Conservation (phyloP, 1,140 invertebrate species). For the Cepaea nemoralis region DNA sequence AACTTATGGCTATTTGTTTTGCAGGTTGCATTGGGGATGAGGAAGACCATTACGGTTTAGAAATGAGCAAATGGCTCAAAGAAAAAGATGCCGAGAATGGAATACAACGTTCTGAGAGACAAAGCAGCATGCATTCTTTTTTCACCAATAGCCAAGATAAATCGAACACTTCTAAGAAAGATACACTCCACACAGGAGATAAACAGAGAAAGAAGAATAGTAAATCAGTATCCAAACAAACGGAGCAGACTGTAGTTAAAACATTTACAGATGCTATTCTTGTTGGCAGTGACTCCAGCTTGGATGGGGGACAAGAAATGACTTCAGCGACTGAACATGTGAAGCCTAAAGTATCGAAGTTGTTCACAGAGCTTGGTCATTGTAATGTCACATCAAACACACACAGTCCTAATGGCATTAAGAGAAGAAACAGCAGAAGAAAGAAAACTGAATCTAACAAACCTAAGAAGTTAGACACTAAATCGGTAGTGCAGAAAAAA, state of each 20-base stretch:
- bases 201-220: background rate
- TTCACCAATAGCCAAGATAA: slow-evolving; percentile 16
- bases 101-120: slow-evolving; percentile 34
- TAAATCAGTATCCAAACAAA: background rate
- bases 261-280: background rate
- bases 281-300: slow-evolving; percentile 10
- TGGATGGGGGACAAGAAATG: background rate
- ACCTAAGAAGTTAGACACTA: background rate
- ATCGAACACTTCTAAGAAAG: background rate
- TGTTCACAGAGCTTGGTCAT: background rate
- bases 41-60: slow-evolving; percentile 63
- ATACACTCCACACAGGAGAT: background rate
- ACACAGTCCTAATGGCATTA: background rate
- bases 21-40: slow-evolving; percentile 51
- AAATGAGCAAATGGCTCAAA: slow-evolving; percentile 63
- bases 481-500: background rate
- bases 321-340: background rate
- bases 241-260: background rate
- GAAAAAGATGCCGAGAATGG: slow-evolving; percentile 54
- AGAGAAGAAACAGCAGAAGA: background rate
- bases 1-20: slow-evolving; percentile 26
- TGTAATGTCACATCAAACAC: background rate
- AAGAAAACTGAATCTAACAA: background rate
- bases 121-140: slow-evolving; percentile 25
- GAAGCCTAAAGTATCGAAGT: background rate